These are phyloP conservation scores for Coreoperca whiteheadi DNA, from an alignment of 2,113 vertebrate species.

Conservation along the genomic window DNA sequence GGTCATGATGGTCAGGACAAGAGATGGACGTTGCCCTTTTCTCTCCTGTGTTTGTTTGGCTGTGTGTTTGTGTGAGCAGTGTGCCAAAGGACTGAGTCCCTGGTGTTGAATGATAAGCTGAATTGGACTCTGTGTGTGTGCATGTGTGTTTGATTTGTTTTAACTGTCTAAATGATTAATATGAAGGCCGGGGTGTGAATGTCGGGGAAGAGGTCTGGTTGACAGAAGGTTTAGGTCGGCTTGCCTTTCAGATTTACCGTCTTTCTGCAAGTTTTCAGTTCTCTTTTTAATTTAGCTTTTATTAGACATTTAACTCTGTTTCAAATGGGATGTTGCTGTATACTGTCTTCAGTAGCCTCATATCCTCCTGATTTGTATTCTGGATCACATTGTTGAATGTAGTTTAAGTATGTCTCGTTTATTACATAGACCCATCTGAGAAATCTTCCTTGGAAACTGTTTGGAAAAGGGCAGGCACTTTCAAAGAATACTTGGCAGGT, in stretches of 20 bases:
- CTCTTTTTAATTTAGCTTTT: neutral
- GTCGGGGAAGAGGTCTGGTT: neutral
- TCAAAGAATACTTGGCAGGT: too few species aligned
- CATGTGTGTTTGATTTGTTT: constrained; percentile 10
- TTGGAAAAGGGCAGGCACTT: too few species aligned
- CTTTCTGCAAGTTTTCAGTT: neutral
- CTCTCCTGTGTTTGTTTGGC: constrained; percentile 41
- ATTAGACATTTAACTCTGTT: neutral
- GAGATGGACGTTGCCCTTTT: constrained; percentile 66
- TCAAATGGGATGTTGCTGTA: constrained; percentile 2
- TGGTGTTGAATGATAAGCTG: constrained; percentile 26
- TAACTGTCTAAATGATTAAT: constrained; percentile 2
- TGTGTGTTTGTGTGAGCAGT: constrained; percentile 45
- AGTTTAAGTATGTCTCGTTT: constrained; percentile 37
- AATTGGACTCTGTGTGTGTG: neutral
- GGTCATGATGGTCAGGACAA: constrained; percentile 30
- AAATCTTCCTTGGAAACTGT: too few species aligned
- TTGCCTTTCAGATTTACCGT: too few species aligned
- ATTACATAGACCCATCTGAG: too few species aligned
- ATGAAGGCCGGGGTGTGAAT: neutral
- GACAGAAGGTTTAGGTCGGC: neutral
- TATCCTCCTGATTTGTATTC: constrained; percentile 28
- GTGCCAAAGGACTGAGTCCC: constrained; percentile 41
- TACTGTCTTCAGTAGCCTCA: neutral
- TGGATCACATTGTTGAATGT: constrained; percentile 31